Evolutionary conservation across 2,888 invertebrate species (phyloP).

Genomic region (Nymphalis polychloros): DNA sequence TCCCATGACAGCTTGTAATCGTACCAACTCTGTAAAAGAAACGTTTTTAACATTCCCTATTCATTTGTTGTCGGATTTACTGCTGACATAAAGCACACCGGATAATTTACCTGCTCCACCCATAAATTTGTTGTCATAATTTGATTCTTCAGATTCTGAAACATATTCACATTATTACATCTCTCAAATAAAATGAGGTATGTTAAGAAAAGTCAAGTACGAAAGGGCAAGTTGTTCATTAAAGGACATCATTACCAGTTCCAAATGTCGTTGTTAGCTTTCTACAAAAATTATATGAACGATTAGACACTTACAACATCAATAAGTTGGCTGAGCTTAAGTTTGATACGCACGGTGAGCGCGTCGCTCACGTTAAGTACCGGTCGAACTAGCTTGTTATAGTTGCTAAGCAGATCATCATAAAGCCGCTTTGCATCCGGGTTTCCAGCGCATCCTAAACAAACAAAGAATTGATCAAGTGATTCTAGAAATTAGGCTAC

Average conservation of each 20-base stretch:
- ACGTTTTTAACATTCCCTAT: background rate
- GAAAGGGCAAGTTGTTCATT: no score
- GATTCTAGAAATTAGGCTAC: no score
- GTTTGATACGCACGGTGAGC: slow-evolving; percentile 96
- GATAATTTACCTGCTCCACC: slow-evolving; percentile 85
- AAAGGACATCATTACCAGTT: no score
- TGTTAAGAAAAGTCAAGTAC: no score
- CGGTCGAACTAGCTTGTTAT: slow-evolving; percentile 97
- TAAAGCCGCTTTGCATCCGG: slow-evolving; percentile 97
- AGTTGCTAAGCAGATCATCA: slow-evolving; percentile 96
- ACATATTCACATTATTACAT: slow-evolving; percentile 50
- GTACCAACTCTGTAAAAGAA: slow-evolving; percentile 89
- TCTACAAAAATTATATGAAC: no score
- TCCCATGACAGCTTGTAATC: slow-evolving; percentile 98
- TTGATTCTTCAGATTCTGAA: slow-evolving; percentile 96
- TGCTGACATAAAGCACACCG: background rate
- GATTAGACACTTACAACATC: slow-evolving; percentile 91
- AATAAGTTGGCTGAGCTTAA: slow-evolving; percentile 97
- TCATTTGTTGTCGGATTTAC: background rate
- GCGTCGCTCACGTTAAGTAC: slow-evolving; percentile 97
- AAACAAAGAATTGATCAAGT: slow-evolving; percentile 1
- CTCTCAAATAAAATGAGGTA: no score
- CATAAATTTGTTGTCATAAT: slow-evolving; percentile 97
- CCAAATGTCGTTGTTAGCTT: no score
- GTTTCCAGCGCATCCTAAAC: slow-evolving; percentile 91